These are phyloP conservation scores for Borostomias antarcticus DNA, from an alignment of 2,797 vertebrate genomes.

Conservation along the genomic window DNA sequence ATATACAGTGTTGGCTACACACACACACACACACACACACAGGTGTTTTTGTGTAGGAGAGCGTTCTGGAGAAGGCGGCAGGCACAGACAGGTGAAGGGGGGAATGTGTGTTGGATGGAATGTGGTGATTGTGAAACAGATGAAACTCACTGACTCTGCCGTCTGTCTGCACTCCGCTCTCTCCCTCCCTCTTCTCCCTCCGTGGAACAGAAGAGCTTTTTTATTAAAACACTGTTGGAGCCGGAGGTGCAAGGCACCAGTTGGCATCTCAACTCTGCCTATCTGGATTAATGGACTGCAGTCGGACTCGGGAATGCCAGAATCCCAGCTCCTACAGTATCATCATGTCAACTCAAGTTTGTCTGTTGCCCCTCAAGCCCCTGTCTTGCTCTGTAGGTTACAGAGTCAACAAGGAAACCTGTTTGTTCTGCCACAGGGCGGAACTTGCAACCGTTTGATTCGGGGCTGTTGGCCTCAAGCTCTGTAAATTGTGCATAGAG, in stretches of 20 bases:
- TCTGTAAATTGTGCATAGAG: constrained; percentile 6
- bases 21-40: background rate
- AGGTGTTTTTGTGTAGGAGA: constrained; percentile 32
- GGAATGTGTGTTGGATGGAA: constrained; percentile 68
- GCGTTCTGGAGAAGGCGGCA: constrained; percentile 32
- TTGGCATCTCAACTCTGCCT: background rate
- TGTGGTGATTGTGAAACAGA: constrained; percentile 71
- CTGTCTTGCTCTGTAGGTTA: constrained; percentile 13
- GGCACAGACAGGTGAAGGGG: constrained; percentile 60
- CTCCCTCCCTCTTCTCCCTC: background rate
- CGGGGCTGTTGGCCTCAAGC: background rate
- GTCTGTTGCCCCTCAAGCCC: background rate
- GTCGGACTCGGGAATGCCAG: background rate
- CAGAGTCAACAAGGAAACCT: constrained; percentile 30
- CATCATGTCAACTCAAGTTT: background rate
- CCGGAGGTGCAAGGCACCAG: constrained; percentile 17
- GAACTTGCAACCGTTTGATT: background rate
- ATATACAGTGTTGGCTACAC: background rate
- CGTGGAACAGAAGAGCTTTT: constrained; percentile 6
- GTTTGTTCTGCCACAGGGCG: constrained; percentile 31
- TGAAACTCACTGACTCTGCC: constrained; percentile 43
- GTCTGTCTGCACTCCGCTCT: constrained; percentile 19
- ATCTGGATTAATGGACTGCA: constrained; percentile 10
- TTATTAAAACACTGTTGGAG: background rate
- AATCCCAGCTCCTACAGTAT: background rate